Evolutionary conservation across 2,113 vertebrate genomes (phyloP), one percentile per base, ranked within the genome.

Genomic region (Rhombomys opimus): DNA sequence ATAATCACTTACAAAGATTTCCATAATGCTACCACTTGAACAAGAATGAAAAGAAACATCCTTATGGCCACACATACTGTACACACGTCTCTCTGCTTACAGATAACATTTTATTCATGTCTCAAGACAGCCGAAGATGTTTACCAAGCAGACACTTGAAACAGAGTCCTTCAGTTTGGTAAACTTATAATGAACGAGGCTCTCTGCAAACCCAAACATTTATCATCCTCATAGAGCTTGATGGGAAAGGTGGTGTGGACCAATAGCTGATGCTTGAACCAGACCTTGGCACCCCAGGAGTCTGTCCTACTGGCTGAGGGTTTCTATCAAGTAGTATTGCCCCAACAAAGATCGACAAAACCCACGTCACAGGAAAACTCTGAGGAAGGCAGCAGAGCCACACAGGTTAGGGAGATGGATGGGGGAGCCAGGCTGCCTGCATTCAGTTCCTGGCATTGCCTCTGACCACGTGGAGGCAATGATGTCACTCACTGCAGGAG

Each of bases 41-140:
- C 76, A 80, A 87, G 38, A 95, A 65, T 27, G 59, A 84, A 94
- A 85, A 91, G 77, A 92, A 91, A 61, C 46, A 88, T 13, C 75
- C 54, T 15, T 35, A 27, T 84, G 78, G 9, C 63, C 13, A 67
- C 27, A 17, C 10, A 72, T 46, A 27, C 14, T 46, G 41, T n/a
- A 14, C 93, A 41, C 15, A 38, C 59, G n/a, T 61, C n/a, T 95
- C 13, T 52, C 41, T 23, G 32, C 41, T 92, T 17, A 35, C 15
- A 50, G 73, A 32, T 81, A 46, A 27, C 17, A 7, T 90, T 32
- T 94, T 85, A 63, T 73, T 61, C 72, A 77, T n/a, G 46, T 77
- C 46, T 46, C 46, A 10, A 92, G 30, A 38, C 59, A 90, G 70
- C 46, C 54, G 95, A 93, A 76, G 67, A 68, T 4, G 38, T 32